phyloP scores from a whole-genome alignment of 2,113 vertebrate species.

The Arizona elegans region DNA sequence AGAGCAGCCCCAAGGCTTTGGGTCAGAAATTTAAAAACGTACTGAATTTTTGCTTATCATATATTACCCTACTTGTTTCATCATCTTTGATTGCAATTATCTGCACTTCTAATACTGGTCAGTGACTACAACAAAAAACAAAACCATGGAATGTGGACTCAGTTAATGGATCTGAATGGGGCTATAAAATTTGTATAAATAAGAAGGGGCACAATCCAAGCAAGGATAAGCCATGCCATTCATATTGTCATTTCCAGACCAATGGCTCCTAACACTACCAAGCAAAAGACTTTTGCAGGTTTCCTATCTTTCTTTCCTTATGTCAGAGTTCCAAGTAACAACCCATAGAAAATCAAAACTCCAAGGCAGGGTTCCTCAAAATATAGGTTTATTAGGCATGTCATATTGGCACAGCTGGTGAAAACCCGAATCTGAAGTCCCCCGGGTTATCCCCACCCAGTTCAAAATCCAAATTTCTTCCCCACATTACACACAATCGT shows the following conservation, averaged over 20 bases:
- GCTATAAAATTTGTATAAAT: not conserved
- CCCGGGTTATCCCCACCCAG: no score
- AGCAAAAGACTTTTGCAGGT: not conserved
- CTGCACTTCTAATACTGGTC: not conserved
- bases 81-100: not conserved
- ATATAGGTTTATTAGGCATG: no score
- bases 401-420: no score
- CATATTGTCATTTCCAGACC: not conserved
- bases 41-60: not conserved
- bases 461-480: no score
- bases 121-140: not conserved
- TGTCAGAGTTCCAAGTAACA: no score
- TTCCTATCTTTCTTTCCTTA: not conserved
- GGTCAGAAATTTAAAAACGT: not conserved
- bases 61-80: not conserved
- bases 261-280: not conserved
- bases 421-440: no score
- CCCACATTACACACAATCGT: no score
- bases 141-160: not conserved
- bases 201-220: not conserved
- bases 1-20: not conserved
- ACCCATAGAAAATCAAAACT: no score
- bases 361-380: no score
- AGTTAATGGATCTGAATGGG: not conserved
- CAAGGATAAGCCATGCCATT: not conserved